phyloP scores from a whole-genome alignment of 2,113 vertebrate species.

The Peromyscus polionotus region DNA sequence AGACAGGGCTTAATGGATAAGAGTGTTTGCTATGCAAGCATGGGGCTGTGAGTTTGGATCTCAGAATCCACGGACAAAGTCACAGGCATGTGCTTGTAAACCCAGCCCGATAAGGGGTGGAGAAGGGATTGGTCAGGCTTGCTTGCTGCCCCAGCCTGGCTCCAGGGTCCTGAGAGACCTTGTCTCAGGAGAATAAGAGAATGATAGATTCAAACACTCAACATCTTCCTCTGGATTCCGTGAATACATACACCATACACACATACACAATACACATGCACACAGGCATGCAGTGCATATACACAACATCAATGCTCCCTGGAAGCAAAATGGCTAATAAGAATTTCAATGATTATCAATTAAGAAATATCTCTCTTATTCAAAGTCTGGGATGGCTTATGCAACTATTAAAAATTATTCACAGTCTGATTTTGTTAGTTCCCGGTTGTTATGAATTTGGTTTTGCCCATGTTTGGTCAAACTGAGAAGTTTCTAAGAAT shows the following conservation, averaged over 20 bases:
- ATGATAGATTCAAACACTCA: not conserved
- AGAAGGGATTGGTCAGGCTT: not conserved
- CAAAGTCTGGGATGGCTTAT: slow-evolving; percentile 58
- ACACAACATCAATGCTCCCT: slow-evolving; percentile 32
- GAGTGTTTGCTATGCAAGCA: not conserved
- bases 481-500: slow-evolving; percentile 80
- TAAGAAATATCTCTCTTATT: slow-evolving; percentile 46
- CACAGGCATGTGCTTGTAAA: no score
- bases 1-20: not conserved
- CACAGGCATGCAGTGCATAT: not conserved
- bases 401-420: slow-evolving; percentile 46
- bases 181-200: not conserved
- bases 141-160: not conserved
- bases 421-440: slow-evolving; percentile 71
- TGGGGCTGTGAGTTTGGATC: not conserved
- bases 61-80: not conserved
- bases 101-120: not conserved
- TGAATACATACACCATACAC: not conserved
- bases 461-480: slow-evolving; percentile 83
- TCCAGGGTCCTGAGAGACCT: not conserved
- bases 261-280: not conserved
- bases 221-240: not conserved
- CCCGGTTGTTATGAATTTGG: slow-evolving; percentile 68
- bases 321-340: slow-evolving; percentile 43
- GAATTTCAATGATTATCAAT: slow-evolving; percentile 56